Evolutionary conservation across 2,113 vertebrate genomes (phyloP), one percentile per base, ranked within the genome.

Genomic region (Notothenia rossii): DNA sequence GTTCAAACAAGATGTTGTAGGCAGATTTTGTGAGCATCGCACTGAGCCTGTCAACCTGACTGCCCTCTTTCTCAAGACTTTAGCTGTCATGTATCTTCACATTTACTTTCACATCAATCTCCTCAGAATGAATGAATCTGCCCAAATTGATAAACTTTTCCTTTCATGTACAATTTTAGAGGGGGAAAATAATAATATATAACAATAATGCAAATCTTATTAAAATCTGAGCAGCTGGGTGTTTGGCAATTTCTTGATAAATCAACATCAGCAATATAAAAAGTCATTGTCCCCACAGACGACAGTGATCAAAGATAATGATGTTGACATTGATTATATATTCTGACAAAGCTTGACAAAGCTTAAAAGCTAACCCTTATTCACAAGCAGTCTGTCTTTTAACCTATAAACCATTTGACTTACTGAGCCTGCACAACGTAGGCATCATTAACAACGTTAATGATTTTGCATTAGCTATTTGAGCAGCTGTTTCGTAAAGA

Each of bases 401-500:
- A 58, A 85, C 33, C 61, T 72, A 48, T 79, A 54, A 79, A 71
- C 51, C 33, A 22, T 14, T 77, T 72, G 79, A 50, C 68, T 49
- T 56, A 29, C 33, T 75, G 36, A 69, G 50, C 10, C 20, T 40
- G 36, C 36, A 5, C 5, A 50, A 17, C 58, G 88, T 86, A 79
- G 89, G 65, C 66, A 58, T 64, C 70, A 12, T 71, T 76, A 83
- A 78, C 14, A 13, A 63, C 55, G 75, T 86, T 81, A 66, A 86
- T 81, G 76, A 84, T 56, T 56, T 55, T 50, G 20, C 68, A 72
- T 62, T 84, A 73, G 56, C 49, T 61, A 82, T 75, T 87, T 22
- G n/a, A 73, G 72, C 87, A 83, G 75, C 68, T 82, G 82, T 53
- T 88, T 78, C 54, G 54, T 45, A 36, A 72, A 66, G 29, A 66